Percentiles rank a stretch among this genome's conserved stretches.
Evolutionary conservation across 2,113 vertebrate genomes (phyloP).

Genomic region (Struthio camelus): DNA sequence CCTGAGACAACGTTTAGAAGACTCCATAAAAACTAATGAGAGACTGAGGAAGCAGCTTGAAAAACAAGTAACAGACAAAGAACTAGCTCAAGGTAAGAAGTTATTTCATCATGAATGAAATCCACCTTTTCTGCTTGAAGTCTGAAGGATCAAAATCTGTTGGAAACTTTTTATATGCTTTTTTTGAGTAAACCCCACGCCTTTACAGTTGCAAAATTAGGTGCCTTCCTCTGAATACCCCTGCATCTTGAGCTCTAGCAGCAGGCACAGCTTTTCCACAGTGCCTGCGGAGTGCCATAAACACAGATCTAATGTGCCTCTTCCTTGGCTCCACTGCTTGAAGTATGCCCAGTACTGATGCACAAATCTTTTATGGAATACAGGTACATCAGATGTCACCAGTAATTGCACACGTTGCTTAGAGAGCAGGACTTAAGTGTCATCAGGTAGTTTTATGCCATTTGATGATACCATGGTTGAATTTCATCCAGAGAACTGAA

Average conservation of each 20-base stretch:
- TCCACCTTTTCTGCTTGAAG: background rate
- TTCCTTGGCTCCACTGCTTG: background rate
- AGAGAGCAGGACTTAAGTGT: background rate
- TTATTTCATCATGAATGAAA: background rate
- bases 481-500: background rate
- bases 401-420: background rate
- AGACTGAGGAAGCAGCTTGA: slow-evolving; percentile 89
- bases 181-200: background rate
- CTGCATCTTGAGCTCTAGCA: background rate
- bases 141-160: background rate
- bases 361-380: background rate
- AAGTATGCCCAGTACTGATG: background rate
- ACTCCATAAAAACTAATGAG: slow-evolving; percentile 92
- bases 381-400: background rate
- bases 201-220: background rate
- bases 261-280: background rate
- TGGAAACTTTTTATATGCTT: background rate
- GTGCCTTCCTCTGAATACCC: background rate
- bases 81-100: slow-evolving; percentile 83
- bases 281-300: background rate
- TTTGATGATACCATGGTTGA: background rate
- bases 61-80: slow-evolving; percentile 80
- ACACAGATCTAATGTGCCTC: background rate
- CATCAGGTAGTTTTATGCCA: background rate
- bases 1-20: slow-evolving; percentile 88